Evolutionary conservation across 2,113 vertebrate species (phyloP).

Genomic region (Bubo bubo): DNA sequence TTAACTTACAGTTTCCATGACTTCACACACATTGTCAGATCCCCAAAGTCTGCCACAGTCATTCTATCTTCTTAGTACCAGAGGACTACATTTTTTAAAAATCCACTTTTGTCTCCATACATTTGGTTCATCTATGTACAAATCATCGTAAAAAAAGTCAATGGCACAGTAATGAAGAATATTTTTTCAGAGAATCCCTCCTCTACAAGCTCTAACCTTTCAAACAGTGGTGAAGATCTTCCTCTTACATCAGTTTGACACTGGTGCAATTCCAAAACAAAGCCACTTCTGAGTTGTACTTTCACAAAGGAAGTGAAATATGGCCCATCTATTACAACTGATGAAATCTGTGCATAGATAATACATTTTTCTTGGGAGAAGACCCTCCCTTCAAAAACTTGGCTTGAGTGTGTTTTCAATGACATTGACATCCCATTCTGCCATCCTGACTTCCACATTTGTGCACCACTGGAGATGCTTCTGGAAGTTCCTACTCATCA

Average conservation of each 20-base stretch:
- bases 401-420: constrained; percentile 32
- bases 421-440: constrained; percentile 26
- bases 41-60: not conserved
- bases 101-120: not conserved
- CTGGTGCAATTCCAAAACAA: not conserved
- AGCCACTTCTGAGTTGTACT: not conserved
- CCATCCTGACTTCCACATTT: not conserved
- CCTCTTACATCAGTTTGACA: not conserved
- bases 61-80: not conserved
- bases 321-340: not conserved
- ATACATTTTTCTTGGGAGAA: not conserved
- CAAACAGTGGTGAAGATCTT: not conserved
- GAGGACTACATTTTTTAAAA: not conserved
- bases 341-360: not conserved
- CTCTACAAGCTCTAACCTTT: not conserved
- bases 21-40: not conserved
- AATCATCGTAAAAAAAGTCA: not conserved
- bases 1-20: not conserved
- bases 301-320: not conserved
- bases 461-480: constrained; percentile 21
- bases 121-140: not conserved
- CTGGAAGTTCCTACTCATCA: constrained; percentile 71
- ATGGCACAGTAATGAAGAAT: not conserved
- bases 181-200: not conserved
- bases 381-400: not conserved